These are phyloP conservation scores for Scotopteryx bipunctaria DNA, from an alignment of 2,888 invertebrate species.

Conservation along the genomic window DNA sequence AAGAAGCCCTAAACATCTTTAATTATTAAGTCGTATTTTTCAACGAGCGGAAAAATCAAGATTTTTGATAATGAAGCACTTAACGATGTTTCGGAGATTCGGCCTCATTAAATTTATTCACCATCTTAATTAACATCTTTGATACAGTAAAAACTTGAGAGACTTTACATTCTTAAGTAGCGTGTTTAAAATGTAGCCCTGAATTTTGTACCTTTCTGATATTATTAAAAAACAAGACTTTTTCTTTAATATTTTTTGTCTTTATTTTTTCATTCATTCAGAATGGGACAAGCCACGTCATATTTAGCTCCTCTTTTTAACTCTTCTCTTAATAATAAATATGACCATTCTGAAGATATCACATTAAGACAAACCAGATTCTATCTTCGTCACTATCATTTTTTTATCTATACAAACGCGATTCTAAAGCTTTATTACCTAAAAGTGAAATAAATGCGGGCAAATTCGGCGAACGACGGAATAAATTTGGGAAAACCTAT, in stretches of 20 bases:
- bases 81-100: constrained; percentile 52
- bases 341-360: constrained; percentile 7
- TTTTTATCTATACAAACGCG: constrained; percentile 32
- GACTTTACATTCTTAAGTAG: constrained; percentile 42
- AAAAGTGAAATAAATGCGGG: constrained; percentile 54
- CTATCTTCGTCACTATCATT: constrained; percentile 21
- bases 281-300: no score
- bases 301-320: no score
- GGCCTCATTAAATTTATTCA: constrained; percentile 59
- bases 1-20: constrained; percentile 30
- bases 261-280: no score
- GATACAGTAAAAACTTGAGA: constrained; percentile 44
- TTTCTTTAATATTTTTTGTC: not conserved
- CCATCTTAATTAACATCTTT: constrained; percentile 59
- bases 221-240: not conserved
- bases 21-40: constrained; percentile 40
- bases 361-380: constrained; percentile 10
- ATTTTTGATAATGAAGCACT: constrained; percentile 56
- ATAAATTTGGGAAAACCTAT: constrained; percentile 75
- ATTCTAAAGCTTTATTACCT: constrained; percentile 36
- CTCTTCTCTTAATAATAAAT: no score
- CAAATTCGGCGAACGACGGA: constrained; percentile 54
- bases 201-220: constrained; percentile 30
- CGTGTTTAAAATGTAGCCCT: constrained; percentile 32
- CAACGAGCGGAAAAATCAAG: constrained; percentile 45